These are phyloP conservation scores for Muraenolepis orangiensis DNA, from an alignment of 2,797 vertebrate species.

Conservation along the genomic window DNA sequence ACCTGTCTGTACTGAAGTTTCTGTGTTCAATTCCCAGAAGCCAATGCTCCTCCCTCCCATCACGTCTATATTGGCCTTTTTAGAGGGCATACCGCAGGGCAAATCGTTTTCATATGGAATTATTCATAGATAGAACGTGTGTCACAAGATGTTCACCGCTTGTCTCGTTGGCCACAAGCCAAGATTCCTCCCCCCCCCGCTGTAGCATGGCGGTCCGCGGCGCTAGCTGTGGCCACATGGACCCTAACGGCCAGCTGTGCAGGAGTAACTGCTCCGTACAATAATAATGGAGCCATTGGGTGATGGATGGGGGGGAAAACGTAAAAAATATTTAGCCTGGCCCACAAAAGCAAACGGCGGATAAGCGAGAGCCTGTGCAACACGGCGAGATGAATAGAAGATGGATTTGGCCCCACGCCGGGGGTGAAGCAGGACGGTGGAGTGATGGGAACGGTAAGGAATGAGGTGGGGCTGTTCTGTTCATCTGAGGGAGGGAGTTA, in stretches of 20 bases:
- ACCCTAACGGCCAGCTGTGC: constrained; percentile 37
- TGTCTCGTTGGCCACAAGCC: too few relatives aligned
- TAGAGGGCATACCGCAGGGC: neutral
- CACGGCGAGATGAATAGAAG: constrained; percentile 1
- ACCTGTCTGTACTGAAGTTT: neutral
- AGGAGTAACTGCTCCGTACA: constrained; percentile 42
- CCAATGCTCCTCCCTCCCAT: too few relatives aligned
- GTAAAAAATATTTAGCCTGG: constrained; percentile 9
- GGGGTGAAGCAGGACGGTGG: neutral
- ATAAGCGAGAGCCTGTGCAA: constrained; percentile 4
- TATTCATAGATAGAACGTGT: neutral
- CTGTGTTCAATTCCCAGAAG: neutral
- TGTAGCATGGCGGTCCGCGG: constrained; percentile 1
- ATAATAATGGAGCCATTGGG: neutral
- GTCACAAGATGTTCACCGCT: too few relatives aligned
- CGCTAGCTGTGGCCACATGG: constrained; percentile 32
- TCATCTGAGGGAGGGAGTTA: neutral
- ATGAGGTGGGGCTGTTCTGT: neutral
- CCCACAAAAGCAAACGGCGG: neutral
- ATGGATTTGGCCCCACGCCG: constrained; percentile 18
- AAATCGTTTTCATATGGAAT: constrained; percentile 26
- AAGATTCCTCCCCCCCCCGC: too few relatives aligned
- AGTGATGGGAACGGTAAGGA: neutral
- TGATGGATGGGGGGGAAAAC: neutral
- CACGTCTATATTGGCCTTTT: neutral